Base-by-base conservation (phyloP, 2,888 invertebrate species). In the Pyrrhosoma nymphula region DNA sequence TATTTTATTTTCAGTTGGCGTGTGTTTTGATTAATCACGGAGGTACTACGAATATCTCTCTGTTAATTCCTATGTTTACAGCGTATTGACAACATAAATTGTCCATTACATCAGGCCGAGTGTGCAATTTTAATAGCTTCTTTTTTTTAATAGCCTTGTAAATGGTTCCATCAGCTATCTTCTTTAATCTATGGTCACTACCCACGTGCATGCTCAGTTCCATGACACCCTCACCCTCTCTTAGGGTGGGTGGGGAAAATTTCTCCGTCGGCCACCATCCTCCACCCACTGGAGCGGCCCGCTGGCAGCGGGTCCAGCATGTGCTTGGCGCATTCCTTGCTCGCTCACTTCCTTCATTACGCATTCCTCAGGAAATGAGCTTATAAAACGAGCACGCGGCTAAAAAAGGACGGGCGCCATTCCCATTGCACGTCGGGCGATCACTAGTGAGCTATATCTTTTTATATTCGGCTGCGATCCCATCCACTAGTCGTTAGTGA, bases 321-420 rank as follows among this genome's bases (percentile, higher is more conserved):
- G 93, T 69, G 75, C 47, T 30, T 35, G n/a, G 82, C 69, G 93
- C 93, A 93, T 93, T 93, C 93, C 93, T 93, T 20, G 89, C 55
- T n/a, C 88, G 55, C 47, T 93, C 69, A 93, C 93, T 93, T 93
- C 93, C 93, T 93, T 93, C 93, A 93, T 93, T 93, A 93, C 75
- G 69, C 93, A 93, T 93, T 93, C 93, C 93, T 63, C 93, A 93
- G 93, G 93, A 93, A 93, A 93, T 93, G 93, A 69, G 93, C 93
- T 47, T 93, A 35, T 12, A 30, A 8, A 82, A 82, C 3, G 82
- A 35, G 69, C 69, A 39, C 93, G 93, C 26, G 63, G 69, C 63
- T 10, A 18, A 39, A 89, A n/a, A 56, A 35, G n/a, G 69, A 47
- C 18, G 91, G 91, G 39, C 39, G 69, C 39, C 63, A 93, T 75